Conservation (phyloP, 2,888 invertebrate species). For the Epirrita christyi region DNA sequence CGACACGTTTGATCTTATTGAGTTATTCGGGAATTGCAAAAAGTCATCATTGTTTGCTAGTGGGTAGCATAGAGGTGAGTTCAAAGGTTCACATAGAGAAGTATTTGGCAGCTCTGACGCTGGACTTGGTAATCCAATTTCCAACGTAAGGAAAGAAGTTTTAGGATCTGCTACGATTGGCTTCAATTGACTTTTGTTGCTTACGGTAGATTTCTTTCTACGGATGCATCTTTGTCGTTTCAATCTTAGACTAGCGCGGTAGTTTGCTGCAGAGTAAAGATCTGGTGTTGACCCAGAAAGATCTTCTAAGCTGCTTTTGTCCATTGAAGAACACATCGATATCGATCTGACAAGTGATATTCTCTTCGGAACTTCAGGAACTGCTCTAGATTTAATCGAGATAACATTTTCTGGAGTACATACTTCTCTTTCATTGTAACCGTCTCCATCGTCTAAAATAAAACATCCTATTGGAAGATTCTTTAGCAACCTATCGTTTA, state of each 20-base stretch:
- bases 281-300: constrained; percentile 72
- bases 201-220: constrained; percentile 77
- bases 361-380: constrained; percentile 40
- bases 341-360: constrained; percentile 63
- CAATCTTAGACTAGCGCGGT: constrained; percentile 65
- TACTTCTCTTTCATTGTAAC: constrained; percentile 81
- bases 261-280: constrained; percentile 56
- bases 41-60: constrained; percentile 46
- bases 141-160: constrained; percentile 66
- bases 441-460: constrained; percentile 76
- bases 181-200: constrained; percentile 69
- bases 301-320: constrained; percentile 54
- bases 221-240: constrained; percentile 85
- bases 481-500: constrained; percentile 69
- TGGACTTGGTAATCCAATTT: constrained; percentile 78
- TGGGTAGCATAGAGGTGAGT: constrained; percentile 55
- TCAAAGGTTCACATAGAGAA: constrained; percentile 64
- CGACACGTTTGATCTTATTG: constrained; percentile 66
- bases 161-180: constrained; percentile 50
- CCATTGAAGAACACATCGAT: constrained; percentile 64
- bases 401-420: constrained; percentile 69
- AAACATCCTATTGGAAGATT: constrained; percentile 78
- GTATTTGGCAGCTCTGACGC: constrained; percentile 65
- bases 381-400: constrained; percentile 43
- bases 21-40: constrained; percentile 48